Base-by-base conservation (phyloP, 2,888 invertebrate species). In the Polymixis lichenea region DNA sequence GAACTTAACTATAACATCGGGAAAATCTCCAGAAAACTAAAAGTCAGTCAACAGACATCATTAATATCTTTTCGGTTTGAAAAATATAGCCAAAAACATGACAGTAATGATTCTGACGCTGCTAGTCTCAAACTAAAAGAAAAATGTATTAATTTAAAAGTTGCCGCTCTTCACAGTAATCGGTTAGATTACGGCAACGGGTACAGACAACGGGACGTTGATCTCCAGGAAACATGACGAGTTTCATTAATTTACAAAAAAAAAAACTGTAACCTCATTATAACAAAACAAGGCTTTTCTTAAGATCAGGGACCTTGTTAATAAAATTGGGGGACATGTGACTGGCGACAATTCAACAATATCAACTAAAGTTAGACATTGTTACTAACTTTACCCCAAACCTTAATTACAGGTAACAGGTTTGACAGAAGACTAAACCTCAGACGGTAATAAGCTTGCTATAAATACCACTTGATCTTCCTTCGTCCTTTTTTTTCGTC, bases 1-100 rank as follows among this genome's bases (percentile, higher is more conserved):
- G n/a, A n/a, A n/a, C n/a, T n/a, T n/a, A n/a, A 53, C 17, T 32
- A 15, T 46, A 17, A 28, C 2, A 32, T 19, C 17, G 17, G 13
- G 19, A 25, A 71, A 61, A 58, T 55, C 15, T 17, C 8, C n/a
- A 38, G 22, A 38, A 55, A 61, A 55, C 25, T 70, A 17, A 32
- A 46, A 9, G 4, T 25, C 17, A 15, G 17, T 9, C 13, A 11
- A 38, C 22, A 62, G 19, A 49, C 15, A n/a, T 62, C 19, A 80
- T 80, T 77, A n/a, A 72, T 55, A 43, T 62, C 15, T 22, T 62
- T 77, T 32, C 4, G 2, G 19, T 43, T 62, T 51, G 32, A 75
- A 81, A 75, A 74, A 74, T 73, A 38, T 38, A 22, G 9, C 15
- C 22, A 49, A 55, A 80, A 77, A 61, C 32, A 5, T 32, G 17